phyloP scores from a whole-genome alignment of 2,113 vertebrate species.

The Zootoca vivipara region DNA sequence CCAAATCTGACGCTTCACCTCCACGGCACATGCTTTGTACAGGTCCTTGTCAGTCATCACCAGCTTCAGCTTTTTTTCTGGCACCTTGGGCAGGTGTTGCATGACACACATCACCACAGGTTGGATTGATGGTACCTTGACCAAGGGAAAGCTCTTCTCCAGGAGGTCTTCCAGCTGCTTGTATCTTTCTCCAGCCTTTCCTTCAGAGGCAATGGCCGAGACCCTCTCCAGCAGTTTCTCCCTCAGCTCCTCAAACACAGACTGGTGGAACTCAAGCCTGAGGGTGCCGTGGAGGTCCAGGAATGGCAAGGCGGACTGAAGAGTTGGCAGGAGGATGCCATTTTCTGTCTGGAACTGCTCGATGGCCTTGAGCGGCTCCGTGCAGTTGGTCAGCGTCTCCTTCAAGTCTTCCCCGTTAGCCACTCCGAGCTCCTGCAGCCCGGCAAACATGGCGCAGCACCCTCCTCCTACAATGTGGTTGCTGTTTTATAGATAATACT shows the following conservation, averaged over 20 bases:
- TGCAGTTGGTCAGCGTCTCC: constrained; percentile 97
- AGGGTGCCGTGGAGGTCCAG: constrained; percentile 96
- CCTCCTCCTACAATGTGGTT: not conserved
- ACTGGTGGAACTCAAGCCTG: constrained; percentile 96
- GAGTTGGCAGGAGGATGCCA: constrained; percentile 93
- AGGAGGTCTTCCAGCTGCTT: constrained; percentile 93
- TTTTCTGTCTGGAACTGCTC: constrained; percentile 98
- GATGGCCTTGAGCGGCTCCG: constrained; percentile 96
- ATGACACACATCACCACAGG: constrained; percentile 98
- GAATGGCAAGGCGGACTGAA: constrained; percentile 96
- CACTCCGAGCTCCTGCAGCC: constrained; percentile 92
- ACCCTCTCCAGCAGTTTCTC: constrained; percentile 96
- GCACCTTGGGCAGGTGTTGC: constrained; percentile 97
- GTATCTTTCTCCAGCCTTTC: constrained; percentile 92
- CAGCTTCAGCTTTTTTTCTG: constrained; percentile 96
- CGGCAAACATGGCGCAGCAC: constrained; percentile 84
- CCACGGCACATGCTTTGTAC: constrained; percentile 94
- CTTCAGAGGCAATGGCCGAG: constrained; percentile 88
- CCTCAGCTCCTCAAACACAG: constrained; percentile 94
- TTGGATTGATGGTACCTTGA: constrained; percentile 97
- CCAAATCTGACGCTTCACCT: constrained; percentile 99
- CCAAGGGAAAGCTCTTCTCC: constrained; percentile 96
- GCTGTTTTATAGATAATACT: no score
- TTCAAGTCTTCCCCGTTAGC: constrained; percentile 96
- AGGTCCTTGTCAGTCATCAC: constrained; percentile 97